Base-by-base conservation (phyloP, 2,797 vertebrate genomes). In the Periophthalmus magnuspinnatus region DNA sequence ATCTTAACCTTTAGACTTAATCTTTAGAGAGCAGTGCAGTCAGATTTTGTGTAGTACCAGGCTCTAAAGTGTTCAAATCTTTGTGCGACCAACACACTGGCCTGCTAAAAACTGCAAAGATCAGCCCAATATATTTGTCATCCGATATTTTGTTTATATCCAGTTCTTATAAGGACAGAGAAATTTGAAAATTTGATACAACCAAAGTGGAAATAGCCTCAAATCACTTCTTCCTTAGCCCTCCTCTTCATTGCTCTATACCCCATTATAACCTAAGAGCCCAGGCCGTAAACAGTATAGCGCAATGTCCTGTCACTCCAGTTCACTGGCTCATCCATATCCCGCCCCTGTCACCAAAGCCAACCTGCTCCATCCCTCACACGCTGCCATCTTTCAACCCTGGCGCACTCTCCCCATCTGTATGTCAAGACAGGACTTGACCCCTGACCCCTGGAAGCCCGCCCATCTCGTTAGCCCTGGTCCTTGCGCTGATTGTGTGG, bases 341-440 rank as follows among this genome's bases (percentile, higher is more conserved):
- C 81, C 88, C 75, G 17, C 72, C 72, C 28, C 77, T 90, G 85
- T 77, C 84, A 85, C 69, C 68, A 71, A 76, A 60, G 66, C 76
- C 41, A 79, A 76, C 69, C 57, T 72, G 75, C 65, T 75, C 83
- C 81, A 87, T 93, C 80, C 80, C 75, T 90, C 87, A 90, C 81
- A 34, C 81, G 69, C 74, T 76, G 85, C 80, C 85, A 84, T 88
- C 82, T 84, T 83, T 91, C 87, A 89, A 81, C 54, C 66, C 71
- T 79, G 76, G 78, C 82, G 81, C 84, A 71, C 88, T 86, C 85
- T 88, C 68, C 87, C 88, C 80, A 80, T 85, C 89, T 63, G 75
- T 90, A 86, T 88, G 91, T 92, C 90, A 92, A 81, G 61, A 72
- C 77, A 68, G 68, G 80, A 80, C 72, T 84, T 92, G 88, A 93